Evolutionary conservation across 2,797 vertebrate genomes (phyloP).

Genomic region (Lycodopsis pacificus): DNA sequence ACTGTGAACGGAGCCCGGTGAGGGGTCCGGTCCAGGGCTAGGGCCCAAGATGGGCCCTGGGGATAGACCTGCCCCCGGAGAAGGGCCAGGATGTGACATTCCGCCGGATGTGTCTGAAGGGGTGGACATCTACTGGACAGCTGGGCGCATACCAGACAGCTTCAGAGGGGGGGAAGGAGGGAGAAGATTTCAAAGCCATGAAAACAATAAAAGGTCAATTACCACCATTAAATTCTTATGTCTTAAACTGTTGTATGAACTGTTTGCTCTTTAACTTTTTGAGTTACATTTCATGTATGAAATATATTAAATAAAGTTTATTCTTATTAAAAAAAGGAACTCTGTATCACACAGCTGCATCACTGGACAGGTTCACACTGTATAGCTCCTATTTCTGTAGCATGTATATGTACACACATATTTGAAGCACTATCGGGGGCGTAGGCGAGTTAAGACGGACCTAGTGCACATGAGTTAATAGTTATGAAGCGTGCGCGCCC

Average conservation of each 20-base stretch:
- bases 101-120: slow-evolving; percentile 90
- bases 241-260: background rate
- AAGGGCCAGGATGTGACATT: slow-evolving; percentile 97
- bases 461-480: too few species aligned
- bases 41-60: slow-evolving; percentile 96
- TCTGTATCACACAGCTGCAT: background rate
- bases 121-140: slow-evolving; percentile 90
- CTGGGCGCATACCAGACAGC: slow-evolving; percentile 51
- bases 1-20: slow-evolving; percentile 96
- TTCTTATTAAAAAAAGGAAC: background rate
- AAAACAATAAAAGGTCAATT: background rate
- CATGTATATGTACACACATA: background rate
- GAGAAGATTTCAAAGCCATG: background rate
- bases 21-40: slow-evolving; percentile 96
- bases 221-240: rapidly evolving
- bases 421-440: too few species aligned
- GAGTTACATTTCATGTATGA: background rate
- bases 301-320: background rate
- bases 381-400: background rate
- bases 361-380: background rate
- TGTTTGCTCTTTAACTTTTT: background rate
- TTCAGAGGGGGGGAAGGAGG: background rate
- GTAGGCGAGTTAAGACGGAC: too few species aligned
- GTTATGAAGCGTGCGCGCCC: too few species aligned
- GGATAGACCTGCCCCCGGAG: slow-evolving; percentile 94